Base-by-base conservation (phyloP, 2,888 invertebrate species). In the Metopia argyrocephala region DNA sequence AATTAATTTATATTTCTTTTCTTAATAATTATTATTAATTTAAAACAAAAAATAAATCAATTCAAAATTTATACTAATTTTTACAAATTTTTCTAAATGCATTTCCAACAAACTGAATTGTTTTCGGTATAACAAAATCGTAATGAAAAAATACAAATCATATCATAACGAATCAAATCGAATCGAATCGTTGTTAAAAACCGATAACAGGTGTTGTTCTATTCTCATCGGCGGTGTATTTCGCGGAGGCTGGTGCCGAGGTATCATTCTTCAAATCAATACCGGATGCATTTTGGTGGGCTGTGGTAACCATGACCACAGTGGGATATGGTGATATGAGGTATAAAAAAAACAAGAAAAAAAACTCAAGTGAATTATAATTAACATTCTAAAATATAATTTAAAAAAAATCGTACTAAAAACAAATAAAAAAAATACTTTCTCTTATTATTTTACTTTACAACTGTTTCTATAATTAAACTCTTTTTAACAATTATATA, bases 211-310 rank as follows among this genome's bases (percentile, higher is more conserved):
- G 98, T 95, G 98, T 99, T 93, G 98, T 99, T 93, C 96, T 99
- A 93, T 99, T 99, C 95, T 98, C 98, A 92, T 98, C 98, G 93
- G 98, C 99, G 93, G 98, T 99, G 92, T 99, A 99, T 95, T 99
- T 99, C 94, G 99, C 99, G 92, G 99, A 99, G 94, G 98, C 98
- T 92, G 98, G 98, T 93, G 97, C 97, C 93, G 97, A 98, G 94
- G 96, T 96, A 93, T 98, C 98, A 92, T 98, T 97, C 96, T 99
- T 99, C 96, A 98, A 97, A 94, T 98, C 98, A 93, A 99, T 99
- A 94, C 99, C 99, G 92, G 98, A 98, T 94, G 98, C 98, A 93
- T 98, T 98, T 95, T 98, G 98, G 98, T 99, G 98, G 98, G 97
- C 97, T 92, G 97, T 99, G 92, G 98, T 99, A 93, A 99, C 96